Conservation (phyloP, 2,113 vertebrate genomes). For the Geococcyx californianus region DNA sequence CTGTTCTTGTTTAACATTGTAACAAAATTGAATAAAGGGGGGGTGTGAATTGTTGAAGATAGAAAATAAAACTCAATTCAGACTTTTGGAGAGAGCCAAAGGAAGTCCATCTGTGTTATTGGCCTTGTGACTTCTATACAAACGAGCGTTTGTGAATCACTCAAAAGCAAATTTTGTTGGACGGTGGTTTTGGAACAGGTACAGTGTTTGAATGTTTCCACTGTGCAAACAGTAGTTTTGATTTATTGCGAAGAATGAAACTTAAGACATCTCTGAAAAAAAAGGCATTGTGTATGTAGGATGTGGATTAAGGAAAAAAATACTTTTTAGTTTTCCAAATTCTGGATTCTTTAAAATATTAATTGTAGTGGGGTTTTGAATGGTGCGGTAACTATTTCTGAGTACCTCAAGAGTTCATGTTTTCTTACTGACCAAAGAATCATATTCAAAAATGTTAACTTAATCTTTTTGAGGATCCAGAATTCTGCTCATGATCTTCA, state of each 20-base stretch:
- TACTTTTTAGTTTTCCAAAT: neutral
- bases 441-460: neutral
- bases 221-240: neutral
- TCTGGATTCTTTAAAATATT: neutral
- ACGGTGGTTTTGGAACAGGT: constrained; percentile 8
- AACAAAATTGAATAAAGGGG: neutral
- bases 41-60: neutral
- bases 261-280: neutral
- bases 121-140: neutral
- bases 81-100: neutral
- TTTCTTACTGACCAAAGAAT: neutral
- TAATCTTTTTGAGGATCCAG: neutral
- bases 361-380: neutral
- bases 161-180: neutral
- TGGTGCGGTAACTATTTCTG: neutral
- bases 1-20: neutral
- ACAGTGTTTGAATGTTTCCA: neutral
- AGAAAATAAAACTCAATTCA: neutral
- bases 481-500: neutral
- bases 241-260: neutral
- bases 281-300: neutral
- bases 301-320: neutral
- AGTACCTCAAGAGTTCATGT: neutral
- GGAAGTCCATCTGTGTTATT: neutral
- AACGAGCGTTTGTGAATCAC: neutral